phyloP scores from a whole-genome alignment of 2,797 vertebrate species.

The Acanthiza pusilla region DNA sequence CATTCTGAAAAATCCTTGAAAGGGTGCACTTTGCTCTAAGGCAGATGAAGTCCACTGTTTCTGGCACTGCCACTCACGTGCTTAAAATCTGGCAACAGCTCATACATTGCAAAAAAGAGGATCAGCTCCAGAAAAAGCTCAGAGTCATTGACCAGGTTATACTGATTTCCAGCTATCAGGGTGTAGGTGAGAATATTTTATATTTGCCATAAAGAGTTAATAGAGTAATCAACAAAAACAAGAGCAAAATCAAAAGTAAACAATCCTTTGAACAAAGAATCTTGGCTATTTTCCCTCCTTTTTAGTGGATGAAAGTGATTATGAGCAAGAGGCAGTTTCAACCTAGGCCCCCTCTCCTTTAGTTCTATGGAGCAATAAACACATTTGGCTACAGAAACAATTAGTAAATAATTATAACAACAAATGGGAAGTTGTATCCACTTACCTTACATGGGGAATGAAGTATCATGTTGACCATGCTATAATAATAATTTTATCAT shows the following conservation, averaged over 20 bases:
- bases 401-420: neutral
- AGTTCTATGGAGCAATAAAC: neutral
- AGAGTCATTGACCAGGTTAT: neutral
- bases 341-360: neutral
- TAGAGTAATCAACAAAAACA: neutral
- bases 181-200: neutral
- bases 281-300: slow-evolving; percentile 17
- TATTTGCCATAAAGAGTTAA: neutral
- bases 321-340: neutral
- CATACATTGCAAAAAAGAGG: neutral
- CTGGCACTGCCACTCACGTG: neutral
- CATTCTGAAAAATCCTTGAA: neutral
- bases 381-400: neutral
- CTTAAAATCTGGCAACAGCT: neutral
- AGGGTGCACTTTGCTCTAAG: neutral
- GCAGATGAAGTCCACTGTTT: neutral
- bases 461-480: neutral
- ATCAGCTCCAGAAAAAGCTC: neutral
- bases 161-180: neutral
- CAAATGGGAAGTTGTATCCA: neutral
- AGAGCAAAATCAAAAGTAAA: neutral
- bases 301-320: neutral
- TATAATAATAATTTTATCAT: neutral
- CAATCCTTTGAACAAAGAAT: neutral
- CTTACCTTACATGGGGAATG: neutral